Base-by-base conservation (phyloP, 2,113 vertebrate species). In the Prietella phreatophila region DNA sequence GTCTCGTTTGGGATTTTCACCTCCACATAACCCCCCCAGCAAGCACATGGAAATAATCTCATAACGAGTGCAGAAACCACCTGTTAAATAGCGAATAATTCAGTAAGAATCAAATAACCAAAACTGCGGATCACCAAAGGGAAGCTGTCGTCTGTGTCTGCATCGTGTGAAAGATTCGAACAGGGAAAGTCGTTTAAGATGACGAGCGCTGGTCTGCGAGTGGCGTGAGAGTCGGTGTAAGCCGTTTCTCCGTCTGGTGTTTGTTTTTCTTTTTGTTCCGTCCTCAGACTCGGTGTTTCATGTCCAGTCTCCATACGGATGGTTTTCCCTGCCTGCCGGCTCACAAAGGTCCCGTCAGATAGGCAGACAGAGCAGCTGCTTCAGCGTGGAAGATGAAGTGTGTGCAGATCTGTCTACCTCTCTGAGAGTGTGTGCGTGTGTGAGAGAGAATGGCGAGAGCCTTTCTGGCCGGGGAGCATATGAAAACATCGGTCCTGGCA, bases 401-500 rank as follows among this genome's bases (percentile, higher is more conserved):
- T 69, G 78, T 56, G 82, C 63, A 55, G 75, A 50, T 82, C 17
- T 73, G 82, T 85, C 25, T 47, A 30, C 58, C 58, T 78, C 69
- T 87, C 85, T 87, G 87, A 17, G 71, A 22, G 22, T 78, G 69
- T 27, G 71, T 58, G 53, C 25, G 79, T 80, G 33, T 47, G 42
- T 0, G 42, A 47, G 42, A 50, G 69, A 17, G n/a, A 61, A 20
- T 76, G 60, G 19, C 50, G 60, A 53, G 56, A 65, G 69, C 93
- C 93, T 96, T 96, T 95, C 94, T 96, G 95, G 93, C 96, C 95
- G 94, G 95, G 92, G 94, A 96, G 95, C 94, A 94, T 95, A 94
- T 95, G 94, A 96, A 96, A 97, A 96, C 94, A 95, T 96, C 94
- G 89, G 94, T 96, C 95, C 96, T 95, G 87, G 89, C 90, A 89